These are phyloP conservation scores for Macrobrachium nipponense DNA, from an alignment of 1,140 invertebrate species.

Conservation along the genomic window DNA sequence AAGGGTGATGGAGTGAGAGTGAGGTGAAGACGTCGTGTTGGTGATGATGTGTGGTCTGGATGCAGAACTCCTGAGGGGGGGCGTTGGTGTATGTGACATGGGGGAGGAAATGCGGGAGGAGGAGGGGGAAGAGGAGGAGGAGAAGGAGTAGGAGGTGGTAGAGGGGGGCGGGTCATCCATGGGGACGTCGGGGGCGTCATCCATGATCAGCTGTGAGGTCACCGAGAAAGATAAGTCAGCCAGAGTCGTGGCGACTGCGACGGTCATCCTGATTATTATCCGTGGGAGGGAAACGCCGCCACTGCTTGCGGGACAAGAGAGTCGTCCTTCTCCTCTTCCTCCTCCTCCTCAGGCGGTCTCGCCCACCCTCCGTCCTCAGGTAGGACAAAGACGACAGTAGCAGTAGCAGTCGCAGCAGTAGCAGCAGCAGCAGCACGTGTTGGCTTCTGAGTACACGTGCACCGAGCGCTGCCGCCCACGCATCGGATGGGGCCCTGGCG, in stretches of 20 bases:
- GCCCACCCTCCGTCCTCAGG: background rate
- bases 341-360: background rate
- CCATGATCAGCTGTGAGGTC: constrained; percentile 48
- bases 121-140: background rate
- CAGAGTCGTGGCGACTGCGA: constrained; percentile 47
- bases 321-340: no score
- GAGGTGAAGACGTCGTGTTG: constrained; percentile 3
- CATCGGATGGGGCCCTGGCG: no score
- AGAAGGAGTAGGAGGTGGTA: background rate
- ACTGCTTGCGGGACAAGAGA: constrained; percentile 16
- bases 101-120: constrained; percentile 8
- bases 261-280: constrained; percentile 53
- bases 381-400: background rate
- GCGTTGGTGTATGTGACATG: background rate
- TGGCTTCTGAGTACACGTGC: no score
- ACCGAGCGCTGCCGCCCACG: no score
- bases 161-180: constrained; percentile 26
- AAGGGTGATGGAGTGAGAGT: background rate
- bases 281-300: background rate
- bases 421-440: no score
- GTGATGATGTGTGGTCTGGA: constrained; percentile 8
- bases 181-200: constrained; percentile 46
- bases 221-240: constrained; percentile 50
- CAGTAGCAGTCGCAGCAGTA: no score
- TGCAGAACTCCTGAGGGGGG: background rate